Evolutionary conservation across 2,888 invertebrate genomes (phyloP).

Genomic region (Lamellibrachia satsuma): DNA sequence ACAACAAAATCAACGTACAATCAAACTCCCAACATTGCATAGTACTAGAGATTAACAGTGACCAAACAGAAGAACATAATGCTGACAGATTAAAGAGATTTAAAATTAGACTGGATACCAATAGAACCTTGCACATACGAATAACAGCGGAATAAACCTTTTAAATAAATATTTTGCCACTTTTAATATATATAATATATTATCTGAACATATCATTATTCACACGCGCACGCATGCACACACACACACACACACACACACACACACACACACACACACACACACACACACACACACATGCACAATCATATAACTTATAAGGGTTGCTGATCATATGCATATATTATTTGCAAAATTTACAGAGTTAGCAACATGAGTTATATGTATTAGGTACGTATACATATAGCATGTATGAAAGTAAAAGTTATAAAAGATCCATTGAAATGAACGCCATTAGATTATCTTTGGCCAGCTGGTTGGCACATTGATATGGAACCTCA

Average conservation of each 20-base stretch:
- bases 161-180: background rate
- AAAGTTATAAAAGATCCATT: background rate
- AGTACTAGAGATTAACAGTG: conserved; percentile 4
- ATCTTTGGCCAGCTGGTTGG: background rate
- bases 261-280: background rate
- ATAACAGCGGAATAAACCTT: background rate
- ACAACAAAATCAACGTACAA: conserved; percentile 11
- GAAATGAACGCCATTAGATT: background rate
- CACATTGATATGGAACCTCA: background rate
- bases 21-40: background rate
- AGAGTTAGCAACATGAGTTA: background rate
- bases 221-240: background rate
- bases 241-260: background rate
- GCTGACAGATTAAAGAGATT: background rate
- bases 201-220: background rate
- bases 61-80: background rate
- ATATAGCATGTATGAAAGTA: background rate
- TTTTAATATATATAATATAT: background rate
- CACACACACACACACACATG: background rate
- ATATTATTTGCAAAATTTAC: background rate
- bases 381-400: background rate
- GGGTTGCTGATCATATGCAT: background rate
- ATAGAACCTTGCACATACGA: background rate
- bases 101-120: conserved; percentile 12
- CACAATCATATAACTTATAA: background rate